Conservation (phyloP, 2,888 invertebrate genomes). For the Lithosia quadra region DNA sequence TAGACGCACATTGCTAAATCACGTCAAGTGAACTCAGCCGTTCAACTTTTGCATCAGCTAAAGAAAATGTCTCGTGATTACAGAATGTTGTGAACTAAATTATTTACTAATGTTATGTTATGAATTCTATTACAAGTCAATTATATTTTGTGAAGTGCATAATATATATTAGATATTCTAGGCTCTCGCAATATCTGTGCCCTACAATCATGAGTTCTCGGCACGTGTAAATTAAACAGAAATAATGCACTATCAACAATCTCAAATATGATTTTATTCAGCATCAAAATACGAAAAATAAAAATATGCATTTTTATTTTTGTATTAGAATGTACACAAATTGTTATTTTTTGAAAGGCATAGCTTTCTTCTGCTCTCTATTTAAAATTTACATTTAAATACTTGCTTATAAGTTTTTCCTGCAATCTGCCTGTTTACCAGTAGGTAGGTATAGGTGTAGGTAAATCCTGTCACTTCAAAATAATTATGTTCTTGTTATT, state of each 20-base stretch:
- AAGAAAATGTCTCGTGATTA: slow-evolving; percentile 34
- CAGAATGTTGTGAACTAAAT: not conserved
- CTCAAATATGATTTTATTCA: not conserved
- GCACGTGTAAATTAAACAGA: not conserved
- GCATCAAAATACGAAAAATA: not conserved
- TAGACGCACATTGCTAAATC: slow-evolving; percentile 41
- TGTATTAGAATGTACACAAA: no score
- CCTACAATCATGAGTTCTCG: not conserved
- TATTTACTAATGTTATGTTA: slow-evolving; percentile 8
- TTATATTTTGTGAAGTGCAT: not conserved
- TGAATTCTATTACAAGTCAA: not conserved
- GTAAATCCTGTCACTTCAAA: not conserved
- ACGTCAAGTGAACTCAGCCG: slow-evolving; percentile 11
- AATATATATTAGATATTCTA: not conserved
- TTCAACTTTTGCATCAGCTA: slow-evolving; percentile 28
- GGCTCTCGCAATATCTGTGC: not conserved
- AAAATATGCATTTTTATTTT: not conserved
- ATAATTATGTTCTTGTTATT: not conserved
- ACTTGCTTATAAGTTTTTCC: not conserved
- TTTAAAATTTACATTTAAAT: not conserved
- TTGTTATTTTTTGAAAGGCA: slow-evolving; percentile 4
- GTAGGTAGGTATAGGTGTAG: no score
- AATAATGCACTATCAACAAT: not conserved
- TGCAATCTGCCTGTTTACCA: not conserved
- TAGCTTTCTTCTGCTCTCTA: slow-evolving; percentile 1